Evolutionary conservation across 1,140 invertebrate genomes (phyloP), one percentile per base, ranked within the genome.

Genomic region (Parasteatoda tepidariorum): DNA sequence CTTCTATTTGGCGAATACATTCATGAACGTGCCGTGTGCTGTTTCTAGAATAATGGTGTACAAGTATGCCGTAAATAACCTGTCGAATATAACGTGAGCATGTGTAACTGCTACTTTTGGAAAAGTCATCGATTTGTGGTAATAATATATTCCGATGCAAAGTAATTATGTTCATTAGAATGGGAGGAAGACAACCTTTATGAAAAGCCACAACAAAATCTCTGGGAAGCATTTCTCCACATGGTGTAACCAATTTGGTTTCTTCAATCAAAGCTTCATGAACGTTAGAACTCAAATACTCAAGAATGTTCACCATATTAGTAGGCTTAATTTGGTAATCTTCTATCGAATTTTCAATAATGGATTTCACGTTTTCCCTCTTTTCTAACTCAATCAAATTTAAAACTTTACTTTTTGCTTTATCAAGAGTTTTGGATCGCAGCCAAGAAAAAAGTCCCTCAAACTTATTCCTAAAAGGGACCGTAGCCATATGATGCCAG

Each of bases 101-200:
- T 24, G 89, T 83, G 85, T 92, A 92, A n/a, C 92, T 90, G 81
- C 93, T 91, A 6, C 90, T 87, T 31, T 90, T 88, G 3, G 87
- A 87, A 85, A 92, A 91, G 86, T 94, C 91, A 88, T 96, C 95
- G 11, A 95, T 91, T 90, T 96, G 94, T 15, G 93, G 91, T 28
- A 90, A 90, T 84, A 92, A 92, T 84, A 95, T 91, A 85, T 93
- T 92, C 55, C 92, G 89, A 81, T 92, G 91, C 57, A 92, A 89
- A 26, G 91, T 90, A 59, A 93, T 86, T 1, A 94, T 90, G 87
- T 95, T 93, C 48, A 95, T 90, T 85, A 93, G 92, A 85, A 90
- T 91, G 2, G 90, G 86, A 1, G 93, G 91, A 83, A 93, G 91
- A 31, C 89, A 85, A 2, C 91, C 93, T 6, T 87, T 87, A 74